Percentiles rank a stretch among this genome's conserved stretches.
Evolutionary conservation across 1,140 invertebrate genomes (phyloP).

Genomic region (Drosophila fuyamai): DNA sequence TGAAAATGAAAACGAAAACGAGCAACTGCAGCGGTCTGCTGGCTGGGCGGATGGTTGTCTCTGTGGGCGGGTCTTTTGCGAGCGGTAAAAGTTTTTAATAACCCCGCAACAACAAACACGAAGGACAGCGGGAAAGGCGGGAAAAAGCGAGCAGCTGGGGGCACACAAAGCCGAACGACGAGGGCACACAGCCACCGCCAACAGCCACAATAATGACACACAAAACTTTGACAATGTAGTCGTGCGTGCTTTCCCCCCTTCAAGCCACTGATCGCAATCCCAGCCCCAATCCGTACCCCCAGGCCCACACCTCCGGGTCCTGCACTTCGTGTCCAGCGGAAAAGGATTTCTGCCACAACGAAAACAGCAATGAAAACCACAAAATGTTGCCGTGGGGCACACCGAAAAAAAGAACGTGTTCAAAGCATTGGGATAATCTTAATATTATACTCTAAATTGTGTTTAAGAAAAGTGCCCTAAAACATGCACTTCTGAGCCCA

Average conservation of each 20-base stretch:
- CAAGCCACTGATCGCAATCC: slow-evolving; percentile 3
- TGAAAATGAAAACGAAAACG: slow-evolving; percentile 66
- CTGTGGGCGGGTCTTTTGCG: slow-evolving; percentile 6
- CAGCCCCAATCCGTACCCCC: neutral
- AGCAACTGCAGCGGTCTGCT: slow-evolving; percentile 53
- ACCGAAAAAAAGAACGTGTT: slow-evolving; percentile 6
- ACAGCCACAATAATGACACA: slow-evolving; percentile 80
- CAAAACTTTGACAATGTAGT: slow-evolving; percentile 80
- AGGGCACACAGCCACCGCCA: slow-evolving; percentile 57
- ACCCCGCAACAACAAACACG: slow-evolving; percentile 70
- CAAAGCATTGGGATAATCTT: too few species aligned
- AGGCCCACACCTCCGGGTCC: neutral
- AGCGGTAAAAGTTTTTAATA: slow-evolving; percentile 76
- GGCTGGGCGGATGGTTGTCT: neutral
- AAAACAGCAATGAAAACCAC: slow-evolving; percentile 81
- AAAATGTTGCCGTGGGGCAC: slow-evolving; percentile 56
- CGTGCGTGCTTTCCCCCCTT: slow-evolving; percentile 53
- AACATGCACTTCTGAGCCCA: too few species aligned
- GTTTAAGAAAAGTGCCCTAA: too few species aligned
- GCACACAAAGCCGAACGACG: slow-evolving; percentile 10
- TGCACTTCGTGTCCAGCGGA: slow-evolving; percentile 43
- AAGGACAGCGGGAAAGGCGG: neutral
- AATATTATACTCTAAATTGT: too few species aligned
- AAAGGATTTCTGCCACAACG: slow-evolving; percentile 79
- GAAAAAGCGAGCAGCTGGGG: neutral